phyloP scores from a whole-genome alignment of 2,113 vertebrate genomes.

The Pomatostomus ruficeps region DNA sequence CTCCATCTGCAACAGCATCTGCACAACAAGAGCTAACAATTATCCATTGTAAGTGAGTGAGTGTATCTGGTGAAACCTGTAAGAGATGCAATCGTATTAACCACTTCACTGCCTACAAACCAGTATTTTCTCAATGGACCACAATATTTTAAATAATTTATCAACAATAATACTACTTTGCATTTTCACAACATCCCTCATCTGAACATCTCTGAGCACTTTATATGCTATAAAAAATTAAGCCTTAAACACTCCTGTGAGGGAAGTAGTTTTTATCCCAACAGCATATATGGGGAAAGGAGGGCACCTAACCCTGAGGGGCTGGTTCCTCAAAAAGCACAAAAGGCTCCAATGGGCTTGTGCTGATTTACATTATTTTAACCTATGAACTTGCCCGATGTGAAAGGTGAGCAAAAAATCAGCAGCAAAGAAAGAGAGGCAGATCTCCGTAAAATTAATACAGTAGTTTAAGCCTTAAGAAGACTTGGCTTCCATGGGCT shows the following conservation, averaged over 20 bases:
- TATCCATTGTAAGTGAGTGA: conserved; percentile 80
- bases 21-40: conserved; percentile 88
- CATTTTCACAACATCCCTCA: conserved; percentile 63
- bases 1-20: conserved; percentile 97
- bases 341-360: neutral
- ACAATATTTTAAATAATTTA: conserved; percentile 73
- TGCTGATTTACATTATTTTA: neutral
- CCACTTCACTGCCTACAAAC: conserved; percentile 72
- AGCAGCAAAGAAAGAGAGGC: neutral
- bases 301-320: neutral
- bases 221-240: conserved; percentile 62
- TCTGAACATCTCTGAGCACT: conserved; percentile 55
- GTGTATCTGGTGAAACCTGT: conserved; percentile 81
- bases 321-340: neutral
- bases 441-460: conserved; percentile 19
- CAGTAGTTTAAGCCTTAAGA: conserved; percentile 33
- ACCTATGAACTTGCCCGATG: neutral
- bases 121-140: conserved; percentile 71
- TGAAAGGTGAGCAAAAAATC: conserved; percentile 18
- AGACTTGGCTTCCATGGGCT: conserved; percentile 29
- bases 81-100: conserved; percentile 74
- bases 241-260: conserved; percentile 56
- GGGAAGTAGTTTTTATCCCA: conserved; percentile 13
- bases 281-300: neutral
- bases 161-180: conserved; percentile 67